phyloP scores from a whole-genome alignment of 2,797 vertebrate species.

The Cryptoprocta ferox region DNA sequence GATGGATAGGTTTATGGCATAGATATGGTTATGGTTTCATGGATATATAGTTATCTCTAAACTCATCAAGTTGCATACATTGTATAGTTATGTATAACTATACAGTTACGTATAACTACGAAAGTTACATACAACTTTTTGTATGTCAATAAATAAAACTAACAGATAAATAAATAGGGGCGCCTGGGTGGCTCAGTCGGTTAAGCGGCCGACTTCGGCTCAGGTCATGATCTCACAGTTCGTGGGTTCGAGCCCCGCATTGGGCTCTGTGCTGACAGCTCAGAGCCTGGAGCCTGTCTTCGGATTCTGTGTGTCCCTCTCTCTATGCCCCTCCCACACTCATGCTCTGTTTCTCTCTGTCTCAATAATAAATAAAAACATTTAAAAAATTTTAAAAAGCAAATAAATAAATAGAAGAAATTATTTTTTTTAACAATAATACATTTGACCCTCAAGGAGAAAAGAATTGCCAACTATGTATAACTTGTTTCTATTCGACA shows the following conservation, averaged over 20 bases:
- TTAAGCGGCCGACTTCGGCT: no score
- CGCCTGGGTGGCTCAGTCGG: no score
- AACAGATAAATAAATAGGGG: background rate
- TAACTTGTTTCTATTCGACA: background rate
- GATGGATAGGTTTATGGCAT: background rate
- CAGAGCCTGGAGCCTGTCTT: no score
- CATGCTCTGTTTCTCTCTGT: no score
- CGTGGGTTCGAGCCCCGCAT: no score
- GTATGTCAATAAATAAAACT: background rate
- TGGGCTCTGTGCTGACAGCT: no score
- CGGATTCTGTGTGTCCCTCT: no score
- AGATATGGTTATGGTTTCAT: background rate
- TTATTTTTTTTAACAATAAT: background rate
- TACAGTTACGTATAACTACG: background rate
- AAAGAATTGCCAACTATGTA: background rate
- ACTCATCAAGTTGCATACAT: background rate
- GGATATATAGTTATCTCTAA: background rate
- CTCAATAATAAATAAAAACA: no score
- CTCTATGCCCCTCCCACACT: no score
- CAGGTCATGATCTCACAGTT: no score
- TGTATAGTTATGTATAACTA: background rate
- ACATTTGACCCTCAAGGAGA: background rate
- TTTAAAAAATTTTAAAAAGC: no score
- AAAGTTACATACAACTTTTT: background rate
- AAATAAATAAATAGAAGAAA: background rate